Evolutionary conservation across 2,113 vertebrate genomes (phyloP), one percentile per base, ranked within the genome.

Genomic region (Aix galericulata): DNA sequence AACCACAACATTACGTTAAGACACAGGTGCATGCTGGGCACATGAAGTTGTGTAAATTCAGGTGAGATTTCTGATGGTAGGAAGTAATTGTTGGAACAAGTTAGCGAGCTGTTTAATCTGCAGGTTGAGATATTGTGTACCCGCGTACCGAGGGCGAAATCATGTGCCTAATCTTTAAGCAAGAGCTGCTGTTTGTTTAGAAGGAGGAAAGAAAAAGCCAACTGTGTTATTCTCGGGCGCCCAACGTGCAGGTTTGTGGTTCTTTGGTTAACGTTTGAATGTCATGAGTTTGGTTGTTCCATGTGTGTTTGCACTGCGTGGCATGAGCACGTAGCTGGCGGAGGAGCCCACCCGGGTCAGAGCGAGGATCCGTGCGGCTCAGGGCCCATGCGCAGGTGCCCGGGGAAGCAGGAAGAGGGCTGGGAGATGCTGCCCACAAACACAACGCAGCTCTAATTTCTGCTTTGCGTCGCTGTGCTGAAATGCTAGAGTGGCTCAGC

Each of bases 241-340:
- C 74, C 63, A 9, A 9, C n/a, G 20, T 63, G 25, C 11, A 17
- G 20, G 12, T 53, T 38, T 64, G 38, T 71, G 89, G 55, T 5
- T 71, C 26, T 81, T 62, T 59, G 32, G 25, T 64, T 58, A 13
- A 46, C 72, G 25, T 15, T 32, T 64, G 48, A 60, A 17, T 38
- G 31, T 8, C 13, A 20, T 40, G 48, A 56, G 32, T 0, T 1
- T 14, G 48, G 10, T 20, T 29, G 34, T 82, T 26, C 44, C 38
- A 69, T 75, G 34, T 69, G 63, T 36, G 8, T 50, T 78, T 44
- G 36, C 67, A 48, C 56, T 6, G 34, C 56, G 59, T 52, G 56
- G 27, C 15, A 25, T 13, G 29, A 32, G 66, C 62, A 16, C 13
- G 2, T 6, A 29, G 7, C 2, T 1, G 5, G 26, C 17, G 1